These are phyloP conservation scores for Blastobasis lacticolella DNA, from an alignment of 2,888 invertebrate species.

Conservation along the genomic window DNA sequence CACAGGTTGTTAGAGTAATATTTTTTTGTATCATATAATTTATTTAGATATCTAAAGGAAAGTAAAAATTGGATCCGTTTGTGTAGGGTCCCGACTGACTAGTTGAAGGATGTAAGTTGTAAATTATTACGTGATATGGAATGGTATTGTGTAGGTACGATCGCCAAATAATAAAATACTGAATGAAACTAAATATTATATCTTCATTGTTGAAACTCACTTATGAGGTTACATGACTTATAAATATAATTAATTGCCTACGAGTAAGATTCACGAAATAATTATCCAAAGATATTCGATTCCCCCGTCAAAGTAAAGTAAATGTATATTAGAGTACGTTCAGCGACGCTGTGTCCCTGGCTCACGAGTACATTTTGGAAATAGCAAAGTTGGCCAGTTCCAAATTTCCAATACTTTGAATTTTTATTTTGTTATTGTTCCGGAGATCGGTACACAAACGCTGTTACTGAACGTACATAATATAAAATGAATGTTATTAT, in stretches of 20 bases:
- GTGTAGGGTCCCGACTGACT: constrained; percentile 69
- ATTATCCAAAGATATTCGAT: constrained; percentile 46
- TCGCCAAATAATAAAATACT: constrained; percentile 69
- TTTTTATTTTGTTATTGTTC: too few species aligned
- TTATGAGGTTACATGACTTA: constrained; percentile 48
- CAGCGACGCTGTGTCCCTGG: too few species aligned
- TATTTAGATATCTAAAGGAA: constrained; percentile 66
- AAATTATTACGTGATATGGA: constrained; percentile 65
- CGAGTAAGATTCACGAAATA: constrained; percentile 18
- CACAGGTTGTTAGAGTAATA: constrained; percentile 59
- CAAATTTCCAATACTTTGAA: too few species aligned
- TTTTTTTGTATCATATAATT: constrained; percentile 73
- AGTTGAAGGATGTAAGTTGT: constrained; percentile 67
- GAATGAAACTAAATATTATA: constrained; percentile 33
- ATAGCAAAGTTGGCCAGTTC: too few species aligned
- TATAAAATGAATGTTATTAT: constrained; percentile 56
- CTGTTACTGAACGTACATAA: constrained; percentile 19
- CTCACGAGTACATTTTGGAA: too few species aligned
- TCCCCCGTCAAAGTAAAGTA: constrained; percentile 33
- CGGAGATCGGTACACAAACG: not conserved
- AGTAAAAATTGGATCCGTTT: constrained; percentile 64
- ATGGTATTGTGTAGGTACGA: constrained; percentile 56
- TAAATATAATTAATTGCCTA: constrained; percentile 21
- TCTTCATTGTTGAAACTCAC: constrained; percentile 57
- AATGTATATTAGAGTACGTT: constrained; percentile 22